Percentiles rank a stretch among this genome's conserved stretches.
Conservation (phyloP, 2,888 invertebrate species). For the Rhogogaster chlorosoma region DNA sequence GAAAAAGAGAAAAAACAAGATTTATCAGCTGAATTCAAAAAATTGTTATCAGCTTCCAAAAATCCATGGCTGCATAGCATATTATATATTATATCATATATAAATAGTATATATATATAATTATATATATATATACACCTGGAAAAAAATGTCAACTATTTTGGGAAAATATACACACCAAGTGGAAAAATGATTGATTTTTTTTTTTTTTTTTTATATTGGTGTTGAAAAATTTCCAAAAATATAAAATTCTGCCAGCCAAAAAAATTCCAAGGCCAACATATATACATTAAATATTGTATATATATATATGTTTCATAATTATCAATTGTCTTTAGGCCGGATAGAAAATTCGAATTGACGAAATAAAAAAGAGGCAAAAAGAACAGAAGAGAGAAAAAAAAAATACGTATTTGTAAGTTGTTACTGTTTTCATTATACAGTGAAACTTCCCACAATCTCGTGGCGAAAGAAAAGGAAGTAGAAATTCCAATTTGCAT, state of each 20-base stretch:
- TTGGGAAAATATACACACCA: slow-evolving; percentile 59
- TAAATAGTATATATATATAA: background rate
- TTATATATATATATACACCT: slow-evolving; percentile 64
- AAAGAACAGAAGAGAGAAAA: slow-evolving; percentile 52
- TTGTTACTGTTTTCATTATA: background rate
- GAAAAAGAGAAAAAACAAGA: slow-evolving; percentile 50
- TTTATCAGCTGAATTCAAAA: slow-evolving; percentile 74
- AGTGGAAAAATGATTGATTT: slow-evolving; percentile 47
- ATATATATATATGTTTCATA: background rate
- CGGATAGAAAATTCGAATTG: slow-evolving; percentile 56
- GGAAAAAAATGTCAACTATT: slow-evolving; percentile 71
- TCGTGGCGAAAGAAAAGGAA: slow-evolving; percentile 59
- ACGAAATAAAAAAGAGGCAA: slow-evolving; percentile 58
- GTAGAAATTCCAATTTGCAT: slow-evolving; percentile 56
- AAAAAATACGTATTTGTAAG: background rate
- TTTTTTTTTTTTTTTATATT: slow-evolving; percentile 53
- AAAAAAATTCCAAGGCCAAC: slow-evolving; percentile 62
- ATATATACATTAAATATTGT: background rate
- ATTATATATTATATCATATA: slow-evolving; percentile 13
- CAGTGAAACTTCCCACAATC: too few relatives aligned
- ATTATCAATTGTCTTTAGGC: background rate
- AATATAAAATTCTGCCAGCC: slow-evolving; percentile 78
- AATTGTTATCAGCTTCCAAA: slow-evolving; percentile 75
- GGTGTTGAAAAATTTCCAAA: slow-evolving; percentile 74
- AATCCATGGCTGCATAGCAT: slow-evolving; percentile 75